Percentiles rank a stretch among this genome's conserved stretches.
These are phyloP conservation scores for Sturnus vulgaris DNA, from an alignment of 2,113 vertebrate genomes.

Conservation along the genomic window DNA sequence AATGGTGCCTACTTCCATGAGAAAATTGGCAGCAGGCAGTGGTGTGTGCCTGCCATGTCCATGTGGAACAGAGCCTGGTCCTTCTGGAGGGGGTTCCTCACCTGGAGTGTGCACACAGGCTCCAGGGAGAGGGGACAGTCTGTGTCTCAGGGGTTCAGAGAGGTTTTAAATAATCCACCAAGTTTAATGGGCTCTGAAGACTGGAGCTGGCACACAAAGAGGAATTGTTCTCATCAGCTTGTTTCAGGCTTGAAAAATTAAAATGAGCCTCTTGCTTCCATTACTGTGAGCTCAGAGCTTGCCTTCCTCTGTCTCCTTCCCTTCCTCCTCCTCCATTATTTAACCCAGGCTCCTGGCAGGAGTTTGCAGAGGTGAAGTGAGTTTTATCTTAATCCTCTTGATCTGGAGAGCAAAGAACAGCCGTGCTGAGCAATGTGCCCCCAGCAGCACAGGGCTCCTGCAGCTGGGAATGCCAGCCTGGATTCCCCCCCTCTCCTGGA, in stretches of 20 bases:
- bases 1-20: slow-evolving; percentile 26
- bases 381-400: background rate
- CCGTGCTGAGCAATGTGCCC: fast-evolving
- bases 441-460: background rate
- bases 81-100: background rate
- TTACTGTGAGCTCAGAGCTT: background rate
- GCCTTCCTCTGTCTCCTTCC: background rate
- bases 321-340: background rate
- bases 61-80: background rate
- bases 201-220: background rate
- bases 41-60: background rate
- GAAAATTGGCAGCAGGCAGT: background rate
- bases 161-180: background rate
- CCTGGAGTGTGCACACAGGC: background rate
- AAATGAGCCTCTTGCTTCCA: background rate
- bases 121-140: background rate
- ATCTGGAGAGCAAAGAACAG: background rate
- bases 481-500: background rate
- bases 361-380: background rate
- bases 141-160: background rate
- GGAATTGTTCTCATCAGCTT: background rate
- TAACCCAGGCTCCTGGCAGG: background rate
- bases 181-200: background rate
- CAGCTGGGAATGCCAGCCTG: background rate
- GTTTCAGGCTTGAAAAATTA: background rate